A percentile compares a stretch with the other conserved stretches of the same genome.
Evolutionary conservation across 64 coral and sea anemone genomes (phyloP).

Genomic region (Porites australiensis): DNA sequence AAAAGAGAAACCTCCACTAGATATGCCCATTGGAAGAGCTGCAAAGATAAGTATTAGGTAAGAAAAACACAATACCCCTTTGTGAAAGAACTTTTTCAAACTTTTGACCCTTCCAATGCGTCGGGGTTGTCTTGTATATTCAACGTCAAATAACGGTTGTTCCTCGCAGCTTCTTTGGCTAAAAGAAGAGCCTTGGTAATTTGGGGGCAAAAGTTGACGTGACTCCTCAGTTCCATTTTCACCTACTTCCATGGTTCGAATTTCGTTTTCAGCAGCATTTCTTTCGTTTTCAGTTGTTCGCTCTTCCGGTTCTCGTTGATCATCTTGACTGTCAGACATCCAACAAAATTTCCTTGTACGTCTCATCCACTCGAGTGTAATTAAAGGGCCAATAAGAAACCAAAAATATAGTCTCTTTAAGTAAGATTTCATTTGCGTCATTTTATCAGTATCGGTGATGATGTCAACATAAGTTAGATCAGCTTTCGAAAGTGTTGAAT

Average conservation of each 20-base stretch:
- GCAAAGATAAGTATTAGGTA: not conserved
- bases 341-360: not conserved
- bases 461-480: not conserved
- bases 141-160: not conserved
- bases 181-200: not conserved
- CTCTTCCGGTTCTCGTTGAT: not conserved
- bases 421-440: not conserved
- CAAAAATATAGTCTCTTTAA: not conserved
- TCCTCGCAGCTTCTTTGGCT: too few relatives aligned
- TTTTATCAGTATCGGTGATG: fast-evolving
- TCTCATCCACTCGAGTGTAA: not conserved
- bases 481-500: not conserved
- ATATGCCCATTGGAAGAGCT: too few relatives aligned
- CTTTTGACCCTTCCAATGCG: too few relatives aligned
- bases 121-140: not conserved
- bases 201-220: too few relatives aligned
- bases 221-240: too few relatives aligned
- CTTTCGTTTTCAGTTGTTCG: not conserved
- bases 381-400: not conserved
- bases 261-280: too few relatives aligned
- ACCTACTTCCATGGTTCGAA: too few relatives aligned
- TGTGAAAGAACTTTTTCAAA: not conserved
- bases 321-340: not conserved
- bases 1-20: too few relatives aligned
- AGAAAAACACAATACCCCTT: not conserved